These are phyloP conservation scores for Aricia artaxerxes DNA, from an alignment of 2,888 invertebrate genomes.

Conservation along the genomic window DNA sequence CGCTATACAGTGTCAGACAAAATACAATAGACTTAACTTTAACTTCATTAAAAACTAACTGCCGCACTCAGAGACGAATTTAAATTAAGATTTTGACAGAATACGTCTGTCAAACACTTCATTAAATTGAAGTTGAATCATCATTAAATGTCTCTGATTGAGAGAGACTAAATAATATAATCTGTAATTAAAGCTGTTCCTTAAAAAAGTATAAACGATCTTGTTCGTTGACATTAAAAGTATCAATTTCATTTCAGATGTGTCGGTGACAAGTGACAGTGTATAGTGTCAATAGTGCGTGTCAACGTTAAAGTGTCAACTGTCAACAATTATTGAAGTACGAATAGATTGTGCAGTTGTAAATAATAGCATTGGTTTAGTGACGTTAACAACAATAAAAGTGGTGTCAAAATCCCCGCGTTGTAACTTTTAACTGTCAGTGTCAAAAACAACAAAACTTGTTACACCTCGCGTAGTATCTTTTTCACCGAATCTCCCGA, in stretches of 20 bases:
- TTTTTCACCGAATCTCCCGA: neutral
- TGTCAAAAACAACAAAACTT: no score
- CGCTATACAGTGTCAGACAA: neutral
- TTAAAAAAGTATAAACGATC: neutral
- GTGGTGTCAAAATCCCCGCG: neutral
- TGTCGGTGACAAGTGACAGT: neutral
- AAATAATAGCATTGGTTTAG: neutral
- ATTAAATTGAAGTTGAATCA: no score
- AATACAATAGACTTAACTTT: no score
- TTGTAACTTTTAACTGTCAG: no score
- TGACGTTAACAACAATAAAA: neutral
- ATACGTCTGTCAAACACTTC: no score
- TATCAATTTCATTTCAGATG: neutral
- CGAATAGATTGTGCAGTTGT: neutral
- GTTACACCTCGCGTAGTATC: neutral
- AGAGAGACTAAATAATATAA: neutral
- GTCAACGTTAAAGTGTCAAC: neutral
- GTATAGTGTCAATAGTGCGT: conserved; percentile 1
- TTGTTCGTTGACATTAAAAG: neutral
- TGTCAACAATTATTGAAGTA: neutral
- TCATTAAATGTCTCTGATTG: no score
- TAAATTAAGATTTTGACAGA: no score
- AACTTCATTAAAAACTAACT: no score
- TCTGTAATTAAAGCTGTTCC: neutral
- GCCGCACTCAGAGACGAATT: no score